phyloP scores from a whole-genome alignment of 2,113 vertebrate genomes.

The Neodon shergylaensis region DNA sequence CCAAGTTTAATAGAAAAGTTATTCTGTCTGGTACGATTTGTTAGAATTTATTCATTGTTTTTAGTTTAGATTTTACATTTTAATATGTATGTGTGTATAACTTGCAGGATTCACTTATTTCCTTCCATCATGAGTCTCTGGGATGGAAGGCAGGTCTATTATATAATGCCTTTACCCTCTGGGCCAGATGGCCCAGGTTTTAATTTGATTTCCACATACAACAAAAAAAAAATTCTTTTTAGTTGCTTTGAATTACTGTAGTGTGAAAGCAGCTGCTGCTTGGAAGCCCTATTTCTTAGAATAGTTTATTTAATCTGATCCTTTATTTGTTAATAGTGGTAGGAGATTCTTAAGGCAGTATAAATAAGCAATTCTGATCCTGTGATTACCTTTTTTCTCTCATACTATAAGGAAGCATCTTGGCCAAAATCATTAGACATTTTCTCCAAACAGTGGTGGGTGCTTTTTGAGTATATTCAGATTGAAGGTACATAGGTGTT shows the following conservation, averaged over 20 bases:
- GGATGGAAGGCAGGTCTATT: neutral
- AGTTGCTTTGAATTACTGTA: slow-evolving; percentile 8
- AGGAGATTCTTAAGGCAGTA: neutral
- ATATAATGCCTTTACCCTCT: neutral
- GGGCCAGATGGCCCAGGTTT: neutral
- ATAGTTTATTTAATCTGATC: slow-evolving; percentile 20
- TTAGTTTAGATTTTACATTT: neutral
- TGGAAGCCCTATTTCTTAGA: neutral
- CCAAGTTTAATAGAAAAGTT: neutral
- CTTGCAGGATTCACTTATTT: neutral
- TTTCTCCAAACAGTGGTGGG: too few species aligned
- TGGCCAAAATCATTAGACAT: too few species aligned
- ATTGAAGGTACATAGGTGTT: neutral
- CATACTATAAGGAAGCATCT: too few species aligned
- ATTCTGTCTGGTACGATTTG: neutral
- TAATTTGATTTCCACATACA: neutral
- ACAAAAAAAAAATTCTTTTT: neutral
- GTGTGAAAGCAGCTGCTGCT: too few species aligned
- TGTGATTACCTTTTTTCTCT: neutral
- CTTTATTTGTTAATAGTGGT: slow-evolving; percentile 32
- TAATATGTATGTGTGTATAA: neutral
- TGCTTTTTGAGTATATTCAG: too few species aligned
- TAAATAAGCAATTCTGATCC: neutral
- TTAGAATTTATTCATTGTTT: neutral
- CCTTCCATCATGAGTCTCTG: neutral